Conservation (phyloP, 2,113 vertebrate genomes). For the Ceyx melanurus region DNA sequence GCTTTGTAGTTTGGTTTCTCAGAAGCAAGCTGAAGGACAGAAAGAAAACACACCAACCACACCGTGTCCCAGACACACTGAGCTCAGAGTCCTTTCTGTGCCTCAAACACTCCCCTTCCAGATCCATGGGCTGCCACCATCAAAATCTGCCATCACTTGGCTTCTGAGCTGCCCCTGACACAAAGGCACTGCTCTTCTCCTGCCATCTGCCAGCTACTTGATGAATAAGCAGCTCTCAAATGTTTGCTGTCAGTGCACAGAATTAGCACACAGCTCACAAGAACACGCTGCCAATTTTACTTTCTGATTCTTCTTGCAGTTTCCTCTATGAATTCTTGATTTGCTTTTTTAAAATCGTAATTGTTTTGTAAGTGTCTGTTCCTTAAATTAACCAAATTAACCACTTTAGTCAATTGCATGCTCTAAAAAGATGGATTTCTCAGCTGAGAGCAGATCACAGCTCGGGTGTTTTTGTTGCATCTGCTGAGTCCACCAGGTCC, state of each 20-base stretch:
- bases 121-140: background rate
- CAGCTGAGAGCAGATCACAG: accelerated
- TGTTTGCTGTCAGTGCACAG: background rate
- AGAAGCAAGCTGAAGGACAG: background rate
- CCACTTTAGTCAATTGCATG: background rate
- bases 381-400: background rate
- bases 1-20: background rate
- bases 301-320: background rate
- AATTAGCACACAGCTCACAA: background rate
- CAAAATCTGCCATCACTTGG: background rate
- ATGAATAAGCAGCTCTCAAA: background rate
- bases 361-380: background rate
- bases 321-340: background rate
- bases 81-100: background rate
- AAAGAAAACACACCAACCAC: background rate
- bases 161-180: background rate
- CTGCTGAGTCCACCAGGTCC: background rate
- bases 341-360: background rate
- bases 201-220: background rate
- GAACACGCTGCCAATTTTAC: background rate
- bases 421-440: background rate
- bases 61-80: background rate
- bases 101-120: background rate
- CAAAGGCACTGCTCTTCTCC: background rate
- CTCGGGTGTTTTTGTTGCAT: background rate